Evolutionary conservation across 2,888 invertebrate genomes (phyloP), one percentile per base, ranked within the genome.

Genomic region (Polia nebulosa): DNA sequence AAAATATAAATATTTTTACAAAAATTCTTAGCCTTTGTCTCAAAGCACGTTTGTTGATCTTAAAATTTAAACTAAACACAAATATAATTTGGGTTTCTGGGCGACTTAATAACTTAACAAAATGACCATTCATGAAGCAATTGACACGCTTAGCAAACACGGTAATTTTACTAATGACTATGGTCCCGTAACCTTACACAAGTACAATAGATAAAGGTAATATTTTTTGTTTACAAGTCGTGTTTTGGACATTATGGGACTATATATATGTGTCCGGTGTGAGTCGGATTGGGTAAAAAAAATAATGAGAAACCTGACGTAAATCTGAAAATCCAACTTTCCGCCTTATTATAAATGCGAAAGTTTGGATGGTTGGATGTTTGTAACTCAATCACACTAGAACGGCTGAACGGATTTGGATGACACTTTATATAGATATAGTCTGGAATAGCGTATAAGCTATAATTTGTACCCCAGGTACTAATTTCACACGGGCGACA

Each of bases 141-240:
- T 57, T 68, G 52, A 69, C 57, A 55, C 49, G 32, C 15, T 47
- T 47, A 32, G 0, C 6, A 44, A 36, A 69, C 41, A 17, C 61
- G 53, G 62, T 55, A 74, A 68, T 49, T n/a, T 25, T 44, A 17
- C 62, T 62, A 74, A 74, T 69, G 25, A 52, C 17, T 72, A 3
- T 0, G 32, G 49, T 49, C 49, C 61, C 55, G 7, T 58, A 58
- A 61, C 61, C 61, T 68, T 58, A 59, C 3, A 20, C 11, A 52
- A 57, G 20, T 17, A 44, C 17, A 56, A 36, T 13, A 47, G 39
- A 58, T 59, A 55, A 27, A 51, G 25, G 7, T 60, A 22, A 56
- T 53, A 17, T 66, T 58, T 66, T 58, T 44, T 39, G 36, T 41
- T 60, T 59, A 9, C 3, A 1, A 34, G 4, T 60, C 27, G 34